Evolutionary conservation across 2,797 vertebrate species (phyloP).

Genomic region (Siniperca obscura): DNA sequence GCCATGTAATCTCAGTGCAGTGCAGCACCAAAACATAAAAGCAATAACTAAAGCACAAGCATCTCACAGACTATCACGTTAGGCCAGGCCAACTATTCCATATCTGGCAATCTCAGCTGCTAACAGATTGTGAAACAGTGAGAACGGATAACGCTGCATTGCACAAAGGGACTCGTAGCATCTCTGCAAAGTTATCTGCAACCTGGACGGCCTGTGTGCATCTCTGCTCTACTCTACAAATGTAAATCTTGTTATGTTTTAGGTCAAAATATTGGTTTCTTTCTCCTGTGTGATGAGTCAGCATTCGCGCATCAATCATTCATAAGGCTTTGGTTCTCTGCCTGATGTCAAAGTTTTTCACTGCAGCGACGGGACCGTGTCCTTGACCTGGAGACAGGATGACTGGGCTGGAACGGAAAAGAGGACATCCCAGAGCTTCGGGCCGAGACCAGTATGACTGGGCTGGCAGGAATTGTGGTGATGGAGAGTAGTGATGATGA

Average conservation of each 20-base stretch:
- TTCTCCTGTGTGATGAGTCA: conserved; percentile 81
- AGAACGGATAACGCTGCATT: conserved; percentile 43
- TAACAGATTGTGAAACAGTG: conserved; percentile 58
- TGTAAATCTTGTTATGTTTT: conserved; percentile 73
- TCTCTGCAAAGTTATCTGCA: conserved; percentile 42
- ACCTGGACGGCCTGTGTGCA: conserved; percentile 30
- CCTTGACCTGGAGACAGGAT: conserved; percentile 72
- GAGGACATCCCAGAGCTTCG: conserved; percentile 56
- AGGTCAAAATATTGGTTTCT: conserved; percentile 79
- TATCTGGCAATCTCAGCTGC: conserved; percentile 57
- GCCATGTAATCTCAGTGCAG: conserved; percentile 52
- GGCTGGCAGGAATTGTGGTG: conserved; percentile 58
- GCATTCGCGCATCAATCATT: conserved; percentile 83
- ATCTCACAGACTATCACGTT: conserved; percentile 60
- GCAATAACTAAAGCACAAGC: conserved; percentile 57
- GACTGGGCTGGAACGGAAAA: conserved; percentile 44
- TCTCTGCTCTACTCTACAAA: conserved; percentile 41
- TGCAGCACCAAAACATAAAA: conserved; percentile 61
- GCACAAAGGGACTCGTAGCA: conserved; percentile 30
- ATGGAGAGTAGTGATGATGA: conserved; percentile 54
- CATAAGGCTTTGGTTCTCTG: conserved; percentile 70
- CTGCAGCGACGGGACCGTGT: conserved; percentile 50
- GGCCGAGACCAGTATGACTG: conserved; percentile 64
- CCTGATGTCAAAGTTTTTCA: conserved; percentile 60
- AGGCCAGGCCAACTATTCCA: conserved; percentile 47